Evolutionary conservation across 2,888 invertebrate species (phyloP).

Genomic region (Silvanus unidentatus): DNA sequence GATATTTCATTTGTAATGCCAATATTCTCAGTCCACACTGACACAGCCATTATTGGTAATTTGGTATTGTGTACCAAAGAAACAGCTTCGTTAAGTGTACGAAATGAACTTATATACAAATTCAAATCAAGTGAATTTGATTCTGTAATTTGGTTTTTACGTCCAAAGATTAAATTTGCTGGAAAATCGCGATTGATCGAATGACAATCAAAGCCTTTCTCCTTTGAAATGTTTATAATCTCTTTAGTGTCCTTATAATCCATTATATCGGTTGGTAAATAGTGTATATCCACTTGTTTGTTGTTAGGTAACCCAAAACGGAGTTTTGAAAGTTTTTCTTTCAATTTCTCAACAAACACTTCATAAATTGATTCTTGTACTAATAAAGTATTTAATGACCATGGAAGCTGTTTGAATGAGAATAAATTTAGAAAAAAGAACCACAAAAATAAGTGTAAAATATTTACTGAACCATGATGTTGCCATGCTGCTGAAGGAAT

Average conservation of each 20-base stretch:
- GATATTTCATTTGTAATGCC: constrained; percentile 51
- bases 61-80: constrained; percentile 50
- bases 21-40: constrained; percentile 54
- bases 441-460: constrained; percentile 2
- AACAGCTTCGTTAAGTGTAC: constrained; percentile 53
- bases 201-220: constrained; percentile 27
- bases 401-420: constrained; percentile 43
- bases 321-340: constrained; percentile 31
- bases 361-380: constrained; percentile 52
- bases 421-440: not conserved
- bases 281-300: constrained; percentile 46
- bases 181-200: too few species aligned
- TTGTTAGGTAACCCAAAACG: constrained; percentile 42
- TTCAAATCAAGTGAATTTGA: too few species aligned
- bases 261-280: constrained; percentile 10
- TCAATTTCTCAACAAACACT: constrained; percentile 45
- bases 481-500: constrained; percentile 51
- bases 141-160: constrained; percentile 29
- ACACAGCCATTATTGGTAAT: constrained; percentile 47
- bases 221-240: constrained; percentile 24
- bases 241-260: too few species aligned
- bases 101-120: constrained; percentile 36
- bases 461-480: constrained; percentile 49
- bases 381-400: constrained; percentile 48
- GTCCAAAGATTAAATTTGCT: not conserved